Evolutionary conservation across 2,113 vertebrate species (phyloP).

Genomic region (Hemichromis elongatus): DNA sequence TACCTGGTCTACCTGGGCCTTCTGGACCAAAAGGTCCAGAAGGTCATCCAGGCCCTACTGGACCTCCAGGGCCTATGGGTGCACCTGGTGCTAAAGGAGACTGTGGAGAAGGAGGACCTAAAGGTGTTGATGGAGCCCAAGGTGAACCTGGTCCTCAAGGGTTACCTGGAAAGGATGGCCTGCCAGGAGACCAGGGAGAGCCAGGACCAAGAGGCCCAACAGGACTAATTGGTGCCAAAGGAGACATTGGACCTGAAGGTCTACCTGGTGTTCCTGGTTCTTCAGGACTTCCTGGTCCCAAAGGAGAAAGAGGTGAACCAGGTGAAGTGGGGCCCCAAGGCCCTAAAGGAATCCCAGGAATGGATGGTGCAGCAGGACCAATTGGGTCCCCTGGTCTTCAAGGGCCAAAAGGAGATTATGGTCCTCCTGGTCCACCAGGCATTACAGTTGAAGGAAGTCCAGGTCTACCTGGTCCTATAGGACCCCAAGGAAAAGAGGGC

Average conservation of each 20-base stretch:
- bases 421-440: constrained; percentile 81
- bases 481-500: constrained; percentile 84
- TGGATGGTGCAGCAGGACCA: constrained; percentile 82
- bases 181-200: constrained; percentile 84
- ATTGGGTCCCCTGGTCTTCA: constrained; percentile 83
- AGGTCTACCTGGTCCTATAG: constrained; percentile 80
- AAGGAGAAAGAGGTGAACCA: constrained; percentile 79
- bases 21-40: constrained; percentile 82
- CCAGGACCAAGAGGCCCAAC: constrained; percentile 84
- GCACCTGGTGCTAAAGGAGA: constrained; percentile 90
- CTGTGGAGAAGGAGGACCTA: constrained; percentile 80
- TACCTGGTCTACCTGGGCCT: constrained; percentile 82
- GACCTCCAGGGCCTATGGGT: constrained; percentile 81
- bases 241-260: constrained; percentile 86
- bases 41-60: constrained; percentile 81
- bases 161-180: constrained; percentile 86
- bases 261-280: constrained; percentile 80
- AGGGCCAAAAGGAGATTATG: constrained; percentile 85
- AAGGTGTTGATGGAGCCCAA: constrained; percentile 81
- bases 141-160: constrained; percentile 85
- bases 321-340: constrained; percentile 88
- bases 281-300: constrained; percentile 80
- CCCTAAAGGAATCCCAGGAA: constrained; percentile 88
- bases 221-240: constrained; percentile 85
- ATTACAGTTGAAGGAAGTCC: constrained; percentile 79